A percentile compares a stretch with the other conserved stretches of the same genome.
Evolutionary conservation across 2,888 invertebrate species (phyloP).

Genomic region (Melipona bicolor): DNA sequence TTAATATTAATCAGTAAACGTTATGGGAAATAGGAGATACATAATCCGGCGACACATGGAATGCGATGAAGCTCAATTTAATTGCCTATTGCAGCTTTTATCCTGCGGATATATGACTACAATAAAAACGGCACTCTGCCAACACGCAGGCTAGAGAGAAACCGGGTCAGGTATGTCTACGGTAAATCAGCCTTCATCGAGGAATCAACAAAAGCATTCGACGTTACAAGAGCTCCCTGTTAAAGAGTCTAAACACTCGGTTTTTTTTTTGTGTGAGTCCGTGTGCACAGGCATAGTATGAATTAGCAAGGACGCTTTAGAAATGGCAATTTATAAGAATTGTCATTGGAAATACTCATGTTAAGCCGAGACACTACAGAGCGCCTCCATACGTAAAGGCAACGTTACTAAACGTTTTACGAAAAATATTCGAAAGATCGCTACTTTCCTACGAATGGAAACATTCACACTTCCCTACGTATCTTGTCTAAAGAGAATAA

Average conservation of each 20-base stretch:
- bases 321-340: constrained; percentile 18
- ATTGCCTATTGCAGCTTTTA: constrained; percentile 63
- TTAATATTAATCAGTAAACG: background rate
- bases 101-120: constrained; percentile 65
- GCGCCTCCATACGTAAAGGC: background rate
- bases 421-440: background rate
- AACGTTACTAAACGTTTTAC: background rate
- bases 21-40: constrained; percentile 4
- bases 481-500: background rate
- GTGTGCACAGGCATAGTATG: background rate
- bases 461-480: background rate
- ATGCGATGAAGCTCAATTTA: constrained; percentile 55
- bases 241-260: constrained; percentile 42
- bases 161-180: constrained; percentile 71
- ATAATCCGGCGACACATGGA: constrained; percentile 35
- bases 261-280: background rate
- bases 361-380: background rate
- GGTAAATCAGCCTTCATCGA: constrained; percentile 70
- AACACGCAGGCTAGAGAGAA: constrained; percentile 68
- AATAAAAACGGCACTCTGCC: constrained; percentile 71
- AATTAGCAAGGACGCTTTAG: constrained; percentile 24
- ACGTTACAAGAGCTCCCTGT: constrained; percentile 46
- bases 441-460: too few species aligned
- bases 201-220: constrained; percentile 61
- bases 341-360: background rate